A percentile compares a stretch with the other conserved stretches of the same genome.
Conservation (phyloP, 1,140 invertebrate species). For the silkworm (Bombyx mori) region DNA sequence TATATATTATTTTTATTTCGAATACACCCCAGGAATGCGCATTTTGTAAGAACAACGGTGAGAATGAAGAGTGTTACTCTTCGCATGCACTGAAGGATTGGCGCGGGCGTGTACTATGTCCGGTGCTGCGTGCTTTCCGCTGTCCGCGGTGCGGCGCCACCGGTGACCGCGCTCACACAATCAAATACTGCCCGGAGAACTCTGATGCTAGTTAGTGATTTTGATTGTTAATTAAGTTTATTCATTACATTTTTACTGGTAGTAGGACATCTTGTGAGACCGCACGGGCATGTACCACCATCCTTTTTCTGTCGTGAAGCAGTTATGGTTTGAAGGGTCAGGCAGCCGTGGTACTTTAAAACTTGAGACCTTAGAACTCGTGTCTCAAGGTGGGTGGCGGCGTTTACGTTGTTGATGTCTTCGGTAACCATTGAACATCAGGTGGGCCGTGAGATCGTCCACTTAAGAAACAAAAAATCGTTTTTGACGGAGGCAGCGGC, state of each 20-base stretch:
- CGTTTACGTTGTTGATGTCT: too few relatives aligned
- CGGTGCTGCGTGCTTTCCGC: conserved; percentile 78
- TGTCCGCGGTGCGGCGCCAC: conserved; percentile 81
- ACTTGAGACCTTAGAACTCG: too few relatives aligned
- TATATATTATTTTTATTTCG: not conserved
- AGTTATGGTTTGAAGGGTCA: too few relatives aligned
- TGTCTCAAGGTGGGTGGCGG: too few relatives aligned
- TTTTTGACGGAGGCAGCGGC: too few relatives aligned
- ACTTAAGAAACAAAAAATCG: too few relatives aligned
- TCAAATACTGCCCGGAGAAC: conserved; percentile 77
- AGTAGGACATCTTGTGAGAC: too few relatives aligned
- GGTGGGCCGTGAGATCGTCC: too few relatives aligned
- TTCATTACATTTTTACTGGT: not conserved
- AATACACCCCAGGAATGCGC: conserved; percentile 70
- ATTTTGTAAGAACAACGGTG: conserved; percentile 85
- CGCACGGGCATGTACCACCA: too few relatives aligned
- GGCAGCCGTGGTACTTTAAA: not conserved
- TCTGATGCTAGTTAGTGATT: conserved; percentile 25
- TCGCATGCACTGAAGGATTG: conserved; percentile 79
- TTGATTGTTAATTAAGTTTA: not conserved
- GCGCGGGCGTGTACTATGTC: conserved; percentile 77
- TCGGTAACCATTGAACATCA: too few relatives aligned
- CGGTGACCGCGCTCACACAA: conserved; percentile 82
- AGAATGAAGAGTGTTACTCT: conserved; percentile 75
- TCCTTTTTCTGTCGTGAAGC: too few relatives aligned